Base-by-base conservation (phyloP, 1,140 invertebrate genomes). In the Drosophila kurseongensis region DNA sequence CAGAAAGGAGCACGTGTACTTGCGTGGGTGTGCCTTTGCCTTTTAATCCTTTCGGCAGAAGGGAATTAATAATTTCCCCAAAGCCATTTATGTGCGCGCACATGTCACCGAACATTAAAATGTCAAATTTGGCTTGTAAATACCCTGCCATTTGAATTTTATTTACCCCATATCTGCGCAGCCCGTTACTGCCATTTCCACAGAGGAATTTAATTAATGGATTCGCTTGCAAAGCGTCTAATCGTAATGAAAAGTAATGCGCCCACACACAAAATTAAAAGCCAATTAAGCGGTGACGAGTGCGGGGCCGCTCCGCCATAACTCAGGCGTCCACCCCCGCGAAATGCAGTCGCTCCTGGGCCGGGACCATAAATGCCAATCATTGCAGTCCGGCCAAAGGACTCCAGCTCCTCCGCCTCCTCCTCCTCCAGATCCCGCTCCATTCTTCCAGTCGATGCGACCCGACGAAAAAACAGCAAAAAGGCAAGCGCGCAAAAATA, bases 291-390 rank as follows among this genome's bases (percentile, higher is more conserved):
- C 41, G 57, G 38, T 54, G 65, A 66, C 36, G 65, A 38, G 7
- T 23, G 16, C 42, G 47, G 9, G 23, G 35, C 32, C 47, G 16
- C 41, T 55, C 16, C 4, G 23, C 23, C 65, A 78, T 78, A 72
- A 78, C 52, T 78, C 75, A 72, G 23, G 35, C 42, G 27, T 16
- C 29, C n/a, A 13, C 2, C 27, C 4, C 13, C 35, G 6, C 10
- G 14, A 40, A 74, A 13, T 60, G 66, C 57, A 51, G 50, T 14
- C 59, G 51, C 47, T 35, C 14, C 56, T 45, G 29, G 42, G 2
- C 4, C 9, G 12, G 42, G 13, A 9, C 63, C 58, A 80, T 80
- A 80, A 80, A 80, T 80, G 78, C 78, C 78, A 80, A 80, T 80
- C 78, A 80, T 80, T 80, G 78, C 78, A 80, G 56, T 66, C 60